Evolutionary conservation across 2,113 vertebrate genomes (phyloP), one percentile per base, ranked within the genome.

Genomic region (Hyaena hyaena): DNA sequence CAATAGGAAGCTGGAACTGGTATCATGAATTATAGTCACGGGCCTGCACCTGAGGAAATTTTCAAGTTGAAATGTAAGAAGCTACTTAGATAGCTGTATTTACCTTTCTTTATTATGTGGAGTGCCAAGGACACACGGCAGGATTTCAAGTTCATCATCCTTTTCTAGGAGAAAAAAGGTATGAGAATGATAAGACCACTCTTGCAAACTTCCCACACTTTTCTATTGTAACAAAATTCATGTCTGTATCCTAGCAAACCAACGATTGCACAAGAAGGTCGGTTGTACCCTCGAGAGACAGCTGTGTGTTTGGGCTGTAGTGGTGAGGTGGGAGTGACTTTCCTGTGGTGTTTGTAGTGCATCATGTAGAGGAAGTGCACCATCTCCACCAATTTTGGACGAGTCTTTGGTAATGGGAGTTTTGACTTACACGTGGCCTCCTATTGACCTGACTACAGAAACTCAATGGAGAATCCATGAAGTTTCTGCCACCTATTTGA

Each of bases 321-420:
- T 2, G 21, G 55, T 9, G 85, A 63, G n/a, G 81, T 12, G 50
- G 85, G 91, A 53, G 93, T 76, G 94, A 61, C 82, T 82, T 95
- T 66, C 73, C 95, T 93, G 90, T 81, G 91, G 77, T 76, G 43
- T 77, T 21, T 93, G 88, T 65, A 85, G 95, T 58, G 0, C 3
- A 5, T 85, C 19, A 48, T 0, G 0, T 7, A 88, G 84, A 88
- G 95, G 85, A 96, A 88, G 88, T 80, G 7, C 45, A 14, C 7
- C 1, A 4, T 48, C 63, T 71, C 85, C 66, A 68, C 93, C 7
- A 21, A 4, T 71, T 97, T 95, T 68, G 84, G 39, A 74, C 23
- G 88, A 39, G 53, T 16, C 96, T 93, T 93, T 94, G 93, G 88
- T 88, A 73, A 66, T 17, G 48, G 10, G 84, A 71, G 61, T 39